Percentiles rank a stretch among this genome's conserved stretches.
These are phyloP conservation scores for Urechis unicinctus DNA, from an alignment of 2,888 invertebrate species.

Conservation along the genomic window DNA sequence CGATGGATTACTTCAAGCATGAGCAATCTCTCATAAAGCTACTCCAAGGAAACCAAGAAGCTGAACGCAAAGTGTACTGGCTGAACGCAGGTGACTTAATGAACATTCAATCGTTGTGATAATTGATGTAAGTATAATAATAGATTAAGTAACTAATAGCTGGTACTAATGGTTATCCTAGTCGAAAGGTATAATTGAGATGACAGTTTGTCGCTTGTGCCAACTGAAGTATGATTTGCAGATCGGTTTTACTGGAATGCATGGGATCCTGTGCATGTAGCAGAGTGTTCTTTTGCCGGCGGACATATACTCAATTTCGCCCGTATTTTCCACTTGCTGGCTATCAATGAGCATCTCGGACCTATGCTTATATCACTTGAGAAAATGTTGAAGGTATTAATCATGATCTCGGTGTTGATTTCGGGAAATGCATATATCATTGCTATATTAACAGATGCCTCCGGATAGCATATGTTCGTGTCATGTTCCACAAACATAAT, in stretches of 20 bases:
- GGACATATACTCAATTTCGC: slow-evolving; percentile 43
- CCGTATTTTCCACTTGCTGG: slow-evolving; percentile 36
- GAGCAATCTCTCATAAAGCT: slow-evolving; percentile 24
- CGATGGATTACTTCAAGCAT: slow-evolving; percentile 26
- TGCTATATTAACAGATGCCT: too few relatives aligned
- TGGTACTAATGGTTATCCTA: too few relatives aligned
- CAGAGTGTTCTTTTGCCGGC: slow-evolving; percentile 37
- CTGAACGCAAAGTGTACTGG: slow-evolving; percentile 28
- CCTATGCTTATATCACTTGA: slow-evolving; percentile 43
- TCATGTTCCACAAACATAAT: too few relatives aligned
- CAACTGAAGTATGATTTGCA: slow-evolving; percentile 20
- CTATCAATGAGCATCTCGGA: slow-evolving; percentile 41
- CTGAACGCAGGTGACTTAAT: slow-evolving; percentile 15
- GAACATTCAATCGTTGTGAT: too few relatives aligned
- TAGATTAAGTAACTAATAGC: too few relatives aligned
- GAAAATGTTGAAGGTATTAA: slow-evolving; percentile 36
- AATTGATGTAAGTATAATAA: not conserved
- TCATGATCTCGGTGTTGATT: not conserved
- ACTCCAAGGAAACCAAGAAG: slow-evolving; percentile 8
- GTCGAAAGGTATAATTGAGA: too few relatives aligned
- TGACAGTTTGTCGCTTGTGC: too few relatives aligned
- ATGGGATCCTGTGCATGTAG: slow-evolving; percentile 32
- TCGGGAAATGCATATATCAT: too few relatives aligned
- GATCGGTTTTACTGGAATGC: slow-evolving; percentile 40
- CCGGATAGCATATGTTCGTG: too few relatives aligned